Evolutionary conservation across 2,888 invertebrate species (phyloP), one percentile per base, ranked within the genome.

Genomic region (Limnephilus lunatus): DNA sequence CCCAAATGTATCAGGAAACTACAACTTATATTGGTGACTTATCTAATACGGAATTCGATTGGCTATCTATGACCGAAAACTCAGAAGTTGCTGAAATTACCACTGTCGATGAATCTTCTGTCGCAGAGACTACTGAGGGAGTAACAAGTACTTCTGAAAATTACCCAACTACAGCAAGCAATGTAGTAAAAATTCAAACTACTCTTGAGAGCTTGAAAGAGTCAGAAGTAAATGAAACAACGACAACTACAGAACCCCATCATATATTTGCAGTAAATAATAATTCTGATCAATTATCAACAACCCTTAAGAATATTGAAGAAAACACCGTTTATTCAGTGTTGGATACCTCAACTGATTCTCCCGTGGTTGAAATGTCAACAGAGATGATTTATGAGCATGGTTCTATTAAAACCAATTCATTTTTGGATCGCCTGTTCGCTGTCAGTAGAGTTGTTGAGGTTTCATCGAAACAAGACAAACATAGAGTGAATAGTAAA

Each of bases 391-490:
- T 95, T 19, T 95, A 95, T 32, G 94, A 93, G 83, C 92, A 94
- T 89, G 94, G 95, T 39, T 94, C 95, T 91, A 94, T 96, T 48
- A 96, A 96, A 95, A 95, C 96, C 30, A 94, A 94, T 81, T 94
- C 94, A 44, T 95, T 94, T 93, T 95, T 96, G 53, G 96, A 97
- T 94, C 97, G 97, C 95, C 94, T 97, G 31, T 97, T 97, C 93
- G 97, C 97, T 94, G 96, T 98, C 0, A 97, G 97, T 94, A 96
- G 97, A 94, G 96, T 97, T 53, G 97, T 97, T 4, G 97, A 97
- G 95, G 96, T 97, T 1, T 97, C 97, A 81, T 97, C 97, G 0
- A 97, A 97, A 94, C 96, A 97, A 94, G 97, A 97, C 68, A 97
- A 97, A 94, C 95, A 96, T 89, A 96, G 96, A 32, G 94, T 96